Conservation (phyloP, 92 coral and sea anemone genomes). For the Bergia puertoricense region DNA sequence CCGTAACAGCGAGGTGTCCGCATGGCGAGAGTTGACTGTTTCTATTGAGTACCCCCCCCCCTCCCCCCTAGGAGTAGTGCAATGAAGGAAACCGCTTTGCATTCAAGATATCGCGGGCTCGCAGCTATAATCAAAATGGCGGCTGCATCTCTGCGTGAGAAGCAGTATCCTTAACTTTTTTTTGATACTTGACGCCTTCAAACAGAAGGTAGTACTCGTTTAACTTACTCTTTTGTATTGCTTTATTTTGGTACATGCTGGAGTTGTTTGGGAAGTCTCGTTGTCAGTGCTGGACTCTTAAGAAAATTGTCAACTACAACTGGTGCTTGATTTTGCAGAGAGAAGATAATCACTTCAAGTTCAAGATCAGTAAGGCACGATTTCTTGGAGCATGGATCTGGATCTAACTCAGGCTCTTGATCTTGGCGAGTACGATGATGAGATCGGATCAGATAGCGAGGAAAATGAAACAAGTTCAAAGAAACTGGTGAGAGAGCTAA, state of each 20-base stretch:
- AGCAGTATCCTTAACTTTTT: neutral
- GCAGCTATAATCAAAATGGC: neutral
- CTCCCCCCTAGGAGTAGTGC: no score
- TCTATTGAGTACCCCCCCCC: no score
- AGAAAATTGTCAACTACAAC: no score
- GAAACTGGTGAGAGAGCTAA: conserved; percentile 14
- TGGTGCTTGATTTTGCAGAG: neutral
- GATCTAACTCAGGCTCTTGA: conserved; percentile 40
- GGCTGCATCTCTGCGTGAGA: neutral
- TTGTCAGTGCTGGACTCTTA: no score
- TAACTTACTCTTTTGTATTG: neutral
- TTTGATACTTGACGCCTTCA: neutral
- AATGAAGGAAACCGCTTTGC: neutral
- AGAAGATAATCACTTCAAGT: no score
- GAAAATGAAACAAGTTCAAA: conserved; percentile 16
- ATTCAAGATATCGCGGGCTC: neutral
- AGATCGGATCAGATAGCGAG: conserved; percentile 6
- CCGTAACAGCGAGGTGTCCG: no score
- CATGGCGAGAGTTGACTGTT: no score
- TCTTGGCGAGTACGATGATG: conserved; percentile 34
- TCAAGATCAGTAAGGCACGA: neutral
- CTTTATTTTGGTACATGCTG: neutral
- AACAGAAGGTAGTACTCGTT: neutral
- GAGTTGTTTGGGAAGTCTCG: neutral
- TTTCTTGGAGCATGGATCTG: conserved; percentile 7